Conservation (phyloP, 2,888 invertebrate genomes). For the Hydroisotoma schaefferi region DNA sequence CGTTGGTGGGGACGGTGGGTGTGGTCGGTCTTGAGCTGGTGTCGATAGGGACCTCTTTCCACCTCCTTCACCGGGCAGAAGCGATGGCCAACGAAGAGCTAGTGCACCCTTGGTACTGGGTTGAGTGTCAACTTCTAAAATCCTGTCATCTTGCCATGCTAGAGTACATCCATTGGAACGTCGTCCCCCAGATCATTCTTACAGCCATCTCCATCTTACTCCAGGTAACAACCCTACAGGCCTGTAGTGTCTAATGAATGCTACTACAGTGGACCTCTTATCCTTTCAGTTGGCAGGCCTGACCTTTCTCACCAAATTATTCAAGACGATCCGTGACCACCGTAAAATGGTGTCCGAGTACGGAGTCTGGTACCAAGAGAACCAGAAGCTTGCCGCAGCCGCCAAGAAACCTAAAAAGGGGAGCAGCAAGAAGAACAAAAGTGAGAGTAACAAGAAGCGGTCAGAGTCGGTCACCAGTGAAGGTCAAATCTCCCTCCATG, state of each 20-base stretch:
- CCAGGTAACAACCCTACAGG: slow-evolving; percentile 23
- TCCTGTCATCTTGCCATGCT: slow-evolving; percentile 29
- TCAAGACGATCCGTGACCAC: slow-evolving; percentile 15
- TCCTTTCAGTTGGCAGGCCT: slow-evolving; percentile 18
- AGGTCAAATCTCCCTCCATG: too few relatives aligned
- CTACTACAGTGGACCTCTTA: too few relatives aligned
- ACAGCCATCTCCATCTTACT: slow-evolving; percentile 30
- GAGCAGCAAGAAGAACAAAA: neutral
- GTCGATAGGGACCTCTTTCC: slow-evolving; percentile 31
- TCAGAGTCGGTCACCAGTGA: neutral
- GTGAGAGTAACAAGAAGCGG: neutral
- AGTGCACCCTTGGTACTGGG: slow-evolving; percentile 42
- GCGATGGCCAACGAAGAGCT: slow-evolving; percentile 30
- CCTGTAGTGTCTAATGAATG: too few relatives aligned
- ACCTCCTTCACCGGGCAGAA: slow-evolving; percentile 23
- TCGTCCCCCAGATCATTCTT: slow-evolving; percentile 38
- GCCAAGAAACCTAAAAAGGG: neutral
- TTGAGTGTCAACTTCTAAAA: slow-evolving; percentile 29
- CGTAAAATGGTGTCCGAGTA: slow-evolving; percentile 4
- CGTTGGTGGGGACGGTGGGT: too few relatives aligned
- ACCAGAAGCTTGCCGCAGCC: slow-evolving; percentile 9
- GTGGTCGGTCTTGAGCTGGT: slow-evolving; percentile 34
- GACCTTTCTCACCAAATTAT: slow-evolving; percentile 8
- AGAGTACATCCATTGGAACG: slow-evolving; percentile 32
- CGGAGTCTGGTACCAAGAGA: slow-evolving; percentile 19